Evolutionary conservation across 2,113 vertebrate genomes (phyloP).

Genomic region (Orycteropus afer): DNA sequence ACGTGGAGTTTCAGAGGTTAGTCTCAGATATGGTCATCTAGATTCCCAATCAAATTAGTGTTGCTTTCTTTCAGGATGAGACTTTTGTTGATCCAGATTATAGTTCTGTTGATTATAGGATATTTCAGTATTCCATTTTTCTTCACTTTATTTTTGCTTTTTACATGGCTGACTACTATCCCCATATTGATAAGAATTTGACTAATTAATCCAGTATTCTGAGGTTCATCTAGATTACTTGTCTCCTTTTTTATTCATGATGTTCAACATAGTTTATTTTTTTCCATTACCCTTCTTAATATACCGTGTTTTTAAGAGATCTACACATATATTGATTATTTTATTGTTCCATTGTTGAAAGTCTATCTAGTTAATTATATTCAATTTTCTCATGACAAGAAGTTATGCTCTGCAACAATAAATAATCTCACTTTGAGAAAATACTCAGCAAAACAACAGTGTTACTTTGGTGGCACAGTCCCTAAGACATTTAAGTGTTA

Average conservation of each 20-base stretch:
- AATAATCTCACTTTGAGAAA: not conserved
- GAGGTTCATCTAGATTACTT: not conserved
- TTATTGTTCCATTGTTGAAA: not conserved
- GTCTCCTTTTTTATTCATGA: not conserved
- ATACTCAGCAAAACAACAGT: not conserved
- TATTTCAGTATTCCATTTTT: not conserved
- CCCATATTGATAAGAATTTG: not conserved
- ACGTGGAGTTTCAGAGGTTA: too few relatives aligned
- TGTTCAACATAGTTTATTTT: not conserved
- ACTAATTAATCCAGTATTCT: not conserved
- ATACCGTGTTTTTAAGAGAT: not conserved
- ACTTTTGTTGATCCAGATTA: not conserved
- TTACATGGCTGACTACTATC: rapidly evolving
- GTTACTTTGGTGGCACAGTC: too few relatives aligned
- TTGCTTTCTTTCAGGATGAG: too few relatives aligned
- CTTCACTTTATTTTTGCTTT: not conserved
- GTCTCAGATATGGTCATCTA: too few relatives aligned
- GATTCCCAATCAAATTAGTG: too few relatives aligned
- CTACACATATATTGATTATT: not conserved
- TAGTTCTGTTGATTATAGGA: not conserved
- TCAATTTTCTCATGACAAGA: not conserved
- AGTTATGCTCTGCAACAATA: not conserved
- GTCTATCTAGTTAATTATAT: not conserved
- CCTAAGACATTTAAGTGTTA: too few relatives aligned
- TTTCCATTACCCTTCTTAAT: not conserved